phyloP scores from a whole-genome alignment of 2,797 vertebrate genomes.

The Tenualosa thibaudeaui region DNA sequence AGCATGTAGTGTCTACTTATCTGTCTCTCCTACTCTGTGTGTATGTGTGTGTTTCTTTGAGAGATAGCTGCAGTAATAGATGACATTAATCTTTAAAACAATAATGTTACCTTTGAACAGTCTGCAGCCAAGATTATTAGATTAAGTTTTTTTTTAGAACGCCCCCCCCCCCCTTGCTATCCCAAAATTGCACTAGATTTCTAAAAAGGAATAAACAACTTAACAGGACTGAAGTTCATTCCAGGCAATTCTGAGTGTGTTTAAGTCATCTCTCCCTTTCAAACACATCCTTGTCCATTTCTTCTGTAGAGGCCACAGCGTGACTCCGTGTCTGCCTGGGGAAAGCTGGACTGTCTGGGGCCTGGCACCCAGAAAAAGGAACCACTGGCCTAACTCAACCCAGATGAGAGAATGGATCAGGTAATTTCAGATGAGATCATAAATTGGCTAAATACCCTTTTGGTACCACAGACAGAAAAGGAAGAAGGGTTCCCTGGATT shows the following conservation, averaged over 20 bases:
- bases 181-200: slow-evolving; percentile 40
- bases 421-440: slow-evolving; percentile 62
- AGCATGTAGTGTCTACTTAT: not conserved
- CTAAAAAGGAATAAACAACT: slow-evolving; percentile 39
- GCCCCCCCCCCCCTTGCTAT: not conserved
- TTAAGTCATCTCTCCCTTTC: slow-evolving; percentile 52
- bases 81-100: not conserved
- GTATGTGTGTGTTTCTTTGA: not conserved
- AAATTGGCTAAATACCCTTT: slow-evolving; percentile 25
- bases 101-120: not conserved
- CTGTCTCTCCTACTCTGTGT: not conserved
- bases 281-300: slow-evolving; percentile 51
- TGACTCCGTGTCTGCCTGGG: not conserved
- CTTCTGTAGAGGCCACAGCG: not conserved
- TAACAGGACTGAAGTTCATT: slow-evolving; percentile 43
- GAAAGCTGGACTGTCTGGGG: not conserved
- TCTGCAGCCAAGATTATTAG: not conserved
- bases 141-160: not conserved
- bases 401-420: slow-evolving; percentile 69
- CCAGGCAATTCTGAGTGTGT: slow-evolving; percentile 36
- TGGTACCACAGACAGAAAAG: not conserved
- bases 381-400: slow-evolving; percentile 58
- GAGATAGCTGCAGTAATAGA: not conserved
- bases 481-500: not conserved
- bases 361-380: not conserved